phyloP scores from a whole-genome alignment of 2,888 invertebrate species.

The Campoplex nolae region DNA sequence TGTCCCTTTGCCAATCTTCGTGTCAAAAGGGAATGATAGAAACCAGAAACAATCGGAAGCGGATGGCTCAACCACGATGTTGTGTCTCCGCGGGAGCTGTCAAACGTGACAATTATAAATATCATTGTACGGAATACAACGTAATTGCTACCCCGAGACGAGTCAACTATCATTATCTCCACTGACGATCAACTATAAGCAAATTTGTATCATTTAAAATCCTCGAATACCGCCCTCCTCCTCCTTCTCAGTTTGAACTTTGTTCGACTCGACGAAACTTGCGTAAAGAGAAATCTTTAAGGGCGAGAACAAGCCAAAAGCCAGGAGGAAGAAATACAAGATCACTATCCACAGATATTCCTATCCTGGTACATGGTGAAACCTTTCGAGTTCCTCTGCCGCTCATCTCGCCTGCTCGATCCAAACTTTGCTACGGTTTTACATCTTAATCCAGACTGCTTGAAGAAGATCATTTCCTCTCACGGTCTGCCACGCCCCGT shows the following conservation, averaged over 20 bases:
- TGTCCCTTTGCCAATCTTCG: background rate
- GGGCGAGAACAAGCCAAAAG: background rate
- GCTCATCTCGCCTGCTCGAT: slow-evolving; percentile 1
- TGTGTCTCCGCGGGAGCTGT: slow-evolving; percentile 32
- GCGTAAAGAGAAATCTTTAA: background rate
- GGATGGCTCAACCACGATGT: slow-evolving; percentile 38
- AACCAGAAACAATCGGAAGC: slow-evolving; percentile 48
- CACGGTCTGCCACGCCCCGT: slow-evolving; percentile 37
- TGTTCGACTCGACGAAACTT: background rate
- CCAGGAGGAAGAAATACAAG: background rate
- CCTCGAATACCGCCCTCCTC: background rate
- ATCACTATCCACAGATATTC: background rate
- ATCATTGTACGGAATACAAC: background rate
- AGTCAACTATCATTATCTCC: slow-evolving; percentile 1
- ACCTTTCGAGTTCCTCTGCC: slow-evolving; percentile 12
- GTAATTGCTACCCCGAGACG: background rate
- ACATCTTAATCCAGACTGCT: slow-evolving; percentile 65
- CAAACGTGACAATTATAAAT: slow-evolving; percentile 43
- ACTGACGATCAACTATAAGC: background rate
- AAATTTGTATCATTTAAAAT: background rate
- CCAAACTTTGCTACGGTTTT: slow-evolving; percentile 56
- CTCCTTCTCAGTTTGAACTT: background rate
- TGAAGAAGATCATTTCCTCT: slow-evolving; percentile 43
- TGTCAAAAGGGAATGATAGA: slow-evolving; percentile 50
- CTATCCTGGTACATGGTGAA: slow-evolving; percentile 15